Evolutionary conservation across 1,140 invertebrate species (phyloP), one percentile per base, ranked within the genome.

Genomic region (Cydia pomonella): DNA sequence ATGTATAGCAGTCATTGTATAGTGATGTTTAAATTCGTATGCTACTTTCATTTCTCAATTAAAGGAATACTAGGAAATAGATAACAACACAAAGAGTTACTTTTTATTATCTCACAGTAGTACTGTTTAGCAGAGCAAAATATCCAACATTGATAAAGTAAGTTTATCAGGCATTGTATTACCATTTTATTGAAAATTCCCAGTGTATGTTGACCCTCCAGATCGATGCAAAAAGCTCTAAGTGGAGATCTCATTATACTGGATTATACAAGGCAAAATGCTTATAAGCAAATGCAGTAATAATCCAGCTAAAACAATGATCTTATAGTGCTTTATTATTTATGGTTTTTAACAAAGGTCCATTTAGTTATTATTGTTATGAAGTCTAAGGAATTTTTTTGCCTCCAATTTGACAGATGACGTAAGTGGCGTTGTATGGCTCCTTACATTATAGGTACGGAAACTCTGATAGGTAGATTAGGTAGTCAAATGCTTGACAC

Each of bases 71-170:
- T 59, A 23, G 21, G 53, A 59, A 59, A 59, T 10, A 1, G 53
- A 59, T 59, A 59, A 59, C 18, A 21, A 10, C 21, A 59, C 53
- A 59, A 23, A 59, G 21, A 59, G 53, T 23, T 21, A 41, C 10
- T 13, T 41, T 41, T 41, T 41, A 2, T n/a, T 59, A 23, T 7
- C 47, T 50, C n/a, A n/a, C n/a, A n/a, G n/a, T 50, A n/a, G 6
- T 18, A 59, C 53, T 59, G 47, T 50, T 50, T 5, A 59, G 23
- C 18, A 3, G n/a, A 5, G 1, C n/a, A 50, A 50, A 50, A 50
- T 50, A 50, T 50, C 47, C 13, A 59, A 59, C 53, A 50, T n/a
- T 59, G 53, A 59, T 59, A 59, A 23, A 41, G 38, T 41, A 12
- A 41, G 38, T 41, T 13, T 12, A 41, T n/a, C 6, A 21, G 53